Evolutionary conservation across 1,140 invertebrate species (phyloP).

Genomic region (Lepidurus packardi): DNA sequence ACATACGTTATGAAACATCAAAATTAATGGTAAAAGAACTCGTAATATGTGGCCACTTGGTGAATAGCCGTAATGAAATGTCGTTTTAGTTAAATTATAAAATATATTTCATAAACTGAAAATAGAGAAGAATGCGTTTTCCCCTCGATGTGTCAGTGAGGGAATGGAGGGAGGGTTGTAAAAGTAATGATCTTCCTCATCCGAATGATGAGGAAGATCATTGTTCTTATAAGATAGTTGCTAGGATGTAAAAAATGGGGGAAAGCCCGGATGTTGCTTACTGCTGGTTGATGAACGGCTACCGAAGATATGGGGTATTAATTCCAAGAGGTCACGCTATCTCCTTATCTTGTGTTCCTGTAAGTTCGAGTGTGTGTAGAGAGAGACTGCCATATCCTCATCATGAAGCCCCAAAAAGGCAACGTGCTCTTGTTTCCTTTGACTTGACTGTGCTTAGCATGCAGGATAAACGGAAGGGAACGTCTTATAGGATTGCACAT

Average conservation of each 20-base stretch:
- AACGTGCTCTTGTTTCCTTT: not conserved
- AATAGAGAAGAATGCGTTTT: no score
- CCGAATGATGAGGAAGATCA: not conserved
- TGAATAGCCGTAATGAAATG: no score
- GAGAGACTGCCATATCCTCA: not conserved
- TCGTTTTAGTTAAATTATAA: no score
- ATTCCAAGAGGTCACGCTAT: not conserved
- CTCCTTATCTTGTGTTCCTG: not conserved
- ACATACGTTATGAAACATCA: no score
- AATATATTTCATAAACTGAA: no score
- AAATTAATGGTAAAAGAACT: no score
- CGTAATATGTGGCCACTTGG: no score
- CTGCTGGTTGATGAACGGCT: not conserved
- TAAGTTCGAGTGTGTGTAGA: not conserved
- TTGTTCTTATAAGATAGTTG: not conserved
- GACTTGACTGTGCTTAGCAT: no score
- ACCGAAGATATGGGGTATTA: slow-evolving; percentile 11
- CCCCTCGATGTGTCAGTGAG: no score
- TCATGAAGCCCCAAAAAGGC: not conserved
- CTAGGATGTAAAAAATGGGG: not conserved
- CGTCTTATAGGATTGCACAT: no score
- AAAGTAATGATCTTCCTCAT: no score
- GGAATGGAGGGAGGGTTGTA: not conserved
- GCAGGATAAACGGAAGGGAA: no score
- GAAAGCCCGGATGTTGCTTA: not conserved